Base-by-base conservation (phyloP, 1,140 invertebrate genomes). In the Bombus consobrinus region DNA sequence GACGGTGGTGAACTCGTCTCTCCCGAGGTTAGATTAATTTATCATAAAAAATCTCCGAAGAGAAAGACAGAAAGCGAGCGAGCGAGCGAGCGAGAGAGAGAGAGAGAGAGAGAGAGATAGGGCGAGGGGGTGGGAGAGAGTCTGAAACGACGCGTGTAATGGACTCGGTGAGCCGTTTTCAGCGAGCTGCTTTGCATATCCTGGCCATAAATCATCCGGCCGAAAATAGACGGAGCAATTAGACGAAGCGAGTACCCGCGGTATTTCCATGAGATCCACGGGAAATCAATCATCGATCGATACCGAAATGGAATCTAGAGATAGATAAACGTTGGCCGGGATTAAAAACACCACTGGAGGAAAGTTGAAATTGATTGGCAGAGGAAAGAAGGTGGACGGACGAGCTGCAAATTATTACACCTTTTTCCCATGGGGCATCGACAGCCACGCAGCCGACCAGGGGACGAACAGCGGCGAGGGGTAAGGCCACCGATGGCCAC, bases 331-430 rank as follows among this genome's bases (percentile, higher is more conserved):
- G 18, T 53, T 53, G 18, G 47, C 47, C 18, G 1, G 47, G 47
- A 53, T 53, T 53, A 18, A 22, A 53, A 22, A 53, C 18, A 53
- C 47, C 18, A 22, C 47, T 41, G 59, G 18, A 41, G 37, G 18
- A n/a, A 64, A 13, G 25, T 73, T 66, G 53, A 68, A 81, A 81
- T 68, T 81, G 78, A 81, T 81, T 68, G 64, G 78, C 59, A 32
- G n/a, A 39, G 22, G 41, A 43, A 81, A 43, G 12, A 10, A 47
- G 39, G 8, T 39, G 62, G 75, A 71, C 75, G n/a, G 75, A 78
- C 37, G 22, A 85, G 43, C 71, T 41, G 83, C 78, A 81, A 85
- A 85, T 81, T 82, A 82, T 88, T 78, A 66, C 66, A 78, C 62
- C 68, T 79, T 86, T 72, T 80, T 62, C 62, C 80, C 72, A 13